A percentile compares a stretch with the other conserved stretches of the same genome.
Conservation (phyloP, 2,113 vertebrate species). For the Menidia beryllina region DNA sequence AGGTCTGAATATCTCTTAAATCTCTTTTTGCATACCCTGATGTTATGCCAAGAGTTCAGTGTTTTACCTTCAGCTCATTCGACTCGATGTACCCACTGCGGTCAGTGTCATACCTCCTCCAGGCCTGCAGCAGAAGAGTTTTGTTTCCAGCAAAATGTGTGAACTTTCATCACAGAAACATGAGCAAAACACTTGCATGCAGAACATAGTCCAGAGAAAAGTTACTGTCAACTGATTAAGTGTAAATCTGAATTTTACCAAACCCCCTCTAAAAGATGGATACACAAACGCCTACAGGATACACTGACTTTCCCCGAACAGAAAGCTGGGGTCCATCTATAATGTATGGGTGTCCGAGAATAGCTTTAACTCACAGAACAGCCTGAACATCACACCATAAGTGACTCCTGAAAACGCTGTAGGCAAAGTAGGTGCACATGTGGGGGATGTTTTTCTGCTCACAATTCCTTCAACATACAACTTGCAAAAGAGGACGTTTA, state of each 20-base stretch:
- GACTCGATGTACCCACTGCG: slow-evolving; percentile 97
- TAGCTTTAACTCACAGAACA: slow-evolving; percentile 62
- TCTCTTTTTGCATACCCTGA: background rate
- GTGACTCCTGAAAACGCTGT: slow-evolving; percentile 15
- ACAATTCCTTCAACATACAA: background rate
- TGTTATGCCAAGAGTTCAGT: background rate
- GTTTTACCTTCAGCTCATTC: slow-evolving; percentile 94
- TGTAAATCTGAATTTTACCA: slow-evolving; percentile 62
- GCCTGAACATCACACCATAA: slow-evolving; percentile 51
- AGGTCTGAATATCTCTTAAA: slow-evolving; percentile 4
- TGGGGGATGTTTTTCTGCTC: slow-evolving; percentile 18
- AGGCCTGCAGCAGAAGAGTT: slow-evolving; percentile 83
- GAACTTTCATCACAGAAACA: background rate
- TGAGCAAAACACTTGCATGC: background rate
- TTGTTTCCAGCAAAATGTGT: slow-evolving; percentile 11
- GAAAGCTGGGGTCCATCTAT: slow-evolving; percentile 76
- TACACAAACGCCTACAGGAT: slow-evolving; percentile 54
- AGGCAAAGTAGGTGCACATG: background rate
- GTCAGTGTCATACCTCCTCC: slow-evolving; percentile 95
- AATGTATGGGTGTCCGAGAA: slow-evolving; percentile 81
- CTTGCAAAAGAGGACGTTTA: background rate
- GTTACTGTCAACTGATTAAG: slow-evolving; percentile 14
- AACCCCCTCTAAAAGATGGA: slow-evolving; percentile 71
- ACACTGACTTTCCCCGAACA: slow-evolving; percentile 39
- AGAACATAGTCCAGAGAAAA: slow-evolving; percentile 1